Percentiles rank a stretch among this genome's conserved stretches.
Evolutionary conservation across 2,113 vertebrate genomes (phyloP).

Genomic region (Rattus rattus): DNA sequence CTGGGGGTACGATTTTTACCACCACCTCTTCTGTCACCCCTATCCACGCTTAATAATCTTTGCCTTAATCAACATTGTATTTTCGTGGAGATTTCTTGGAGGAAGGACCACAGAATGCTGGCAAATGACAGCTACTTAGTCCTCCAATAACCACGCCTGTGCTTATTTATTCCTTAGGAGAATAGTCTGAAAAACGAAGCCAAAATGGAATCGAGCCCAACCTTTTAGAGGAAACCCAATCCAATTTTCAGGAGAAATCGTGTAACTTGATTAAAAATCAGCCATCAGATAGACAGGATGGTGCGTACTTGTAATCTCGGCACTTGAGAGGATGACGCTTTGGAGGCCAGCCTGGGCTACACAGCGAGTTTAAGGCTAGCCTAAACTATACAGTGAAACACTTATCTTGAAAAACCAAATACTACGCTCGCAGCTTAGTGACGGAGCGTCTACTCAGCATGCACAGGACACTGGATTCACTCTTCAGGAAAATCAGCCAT

Average conservation of each 20-base stretch:
- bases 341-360: neutral
- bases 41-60: neutral
- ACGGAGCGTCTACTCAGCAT: neutral
- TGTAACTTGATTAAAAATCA: neutral
- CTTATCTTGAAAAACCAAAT: neutral
- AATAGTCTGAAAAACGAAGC: neutral
- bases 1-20: neutral
- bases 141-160: neutral
- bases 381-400: neutral
- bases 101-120: neutral
- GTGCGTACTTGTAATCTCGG: neutral
- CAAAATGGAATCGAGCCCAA: neutral
- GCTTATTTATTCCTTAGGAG: constrained; percentile 7
- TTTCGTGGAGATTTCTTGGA: constrained; percentile 17
- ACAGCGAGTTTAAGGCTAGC: neutral
- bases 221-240: neutral
- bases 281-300: neutral
- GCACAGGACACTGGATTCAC: neutral
- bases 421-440: neutral
- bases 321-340: neutral
- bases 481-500: neutral
- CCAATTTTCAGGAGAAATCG: constrained; percentile 27
- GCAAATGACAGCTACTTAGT: neutral
- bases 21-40: neutral
- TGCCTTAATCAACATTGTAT: neutral